A percentile compares a stretch with the other conserved stretches of the same genome.
These are phyloP conservation scores for Octodonta nipae DNA, from an alignment of 2,888 invertebrate genomes.

Conservation along the genomic window DNA sequence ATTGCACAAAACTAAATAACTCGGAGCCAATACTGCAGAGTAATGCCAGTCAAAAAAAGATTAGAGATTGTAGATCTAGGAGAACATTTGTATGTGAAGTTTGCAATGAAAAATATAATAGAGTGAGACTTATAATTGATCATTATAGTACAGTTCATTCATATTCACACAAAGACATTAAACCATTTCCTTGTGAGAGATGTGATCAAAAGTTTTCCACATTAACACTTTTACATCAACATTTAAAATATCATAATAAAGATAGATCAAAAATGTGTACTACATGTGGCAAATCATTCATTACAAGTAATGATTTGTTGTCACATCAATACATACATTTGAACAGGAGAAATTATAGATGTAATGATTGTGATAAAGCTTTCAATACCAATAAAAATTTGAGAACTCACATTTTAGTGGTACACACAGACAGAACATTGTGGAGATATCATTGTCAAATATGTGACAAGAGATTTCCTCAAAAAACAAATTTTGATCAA, in stretches of 20 bases:
- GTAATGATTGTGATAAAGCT: slow-evolving; percentile 39
- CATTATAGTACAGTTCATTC: slow-evolving; percentile 20
- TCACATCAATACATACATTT: slow-evolving; percentile 25
- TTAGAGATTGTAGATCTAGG: no score
- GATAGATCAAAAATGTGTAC: slow-evolving; percentile 23
- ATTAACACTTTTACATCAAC: slow-evolving; percentile 23
- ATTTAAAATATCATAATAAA: slow-evolving; percentile 24
- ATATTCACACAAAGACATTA: slow-evolving; percentile 19
- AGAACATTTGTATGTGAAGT: no score
- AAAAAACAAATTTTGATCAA: slow-evolving; percentile 23
- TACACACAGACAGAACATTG: slow-evolving; percentile 23
- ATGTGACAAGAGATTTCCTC: slow-evolving; percentile 23
- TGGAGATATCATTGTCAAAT: slow-evolving; percentile 24
- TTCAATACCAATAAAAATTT: slow-evolving; percentile 29
- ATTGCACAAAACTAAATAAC: slow-evolving; percentile 3
- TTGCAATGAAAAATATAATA: slow-evolving; percentile 18
- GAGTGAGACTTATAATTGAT: slow-evolving; percentile 19
- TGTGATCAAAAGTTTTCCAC: slow-evolving; percentile 22
- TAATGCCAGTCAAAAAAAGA: no score
- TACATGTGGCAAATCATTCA: slow-evolving; percentile 33
- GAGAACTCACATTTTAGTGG: slow-evolving; percentile 22
- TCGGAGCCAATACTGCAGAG: not conserved
- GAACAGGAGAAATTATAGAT: slow-evolving; percentile 26
- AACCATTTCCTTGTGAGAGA: slow-evolving; percentile 23
- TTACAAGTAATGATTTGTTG: slow-evolving; percentile 24